Evolutionary conservation across 2,888 invertebrate genomes (phyloP).

Genomic region (Drosophila mayaguana): DNA sequence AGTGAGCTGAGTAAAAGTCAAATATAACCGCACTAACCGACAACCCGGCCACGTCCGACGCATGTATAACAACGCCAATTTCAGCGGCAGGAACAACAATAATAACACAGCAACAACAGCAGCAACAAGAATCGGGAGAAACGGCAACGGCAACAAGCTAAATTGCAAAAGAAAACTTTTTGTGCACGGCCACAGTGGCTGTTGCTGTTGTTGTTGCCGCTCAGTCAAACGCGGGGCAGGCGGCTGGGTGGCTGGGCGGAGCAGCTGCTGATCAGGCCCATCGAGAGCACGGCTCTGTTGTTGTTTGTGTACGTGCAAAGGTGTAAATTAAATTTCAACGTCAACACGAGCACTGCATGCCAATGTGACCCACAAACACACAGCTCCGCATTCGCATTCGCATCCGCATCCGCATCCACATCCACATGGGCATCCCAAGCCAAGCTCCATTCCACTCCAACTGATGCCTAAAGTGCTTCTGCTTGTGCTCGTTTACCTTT

Average conservation of each 20-base stretch:
- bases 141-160: constrained; percentile 65
- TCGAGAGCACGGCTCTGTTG: constrained; percentile 42
- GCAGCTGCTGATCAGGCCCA: constrained; percentile 61
- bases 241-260: background rate
- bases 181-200: constrained; percentile 35
- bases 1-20: constrained; percentile 69
- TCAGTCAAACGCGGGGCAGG: background rate
- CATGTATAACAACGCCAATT: constrained; percentile 60
- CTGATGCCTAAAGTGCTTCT: constrained; percentile 33
- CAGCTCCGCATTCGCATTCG: background rate
- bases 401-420: background rate
- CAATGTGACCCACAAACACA: constrained; percentile 43
- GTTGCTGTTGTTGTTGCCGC: constrained; percentile 20
- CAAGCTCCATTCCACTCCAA: constrained; percentile 8
- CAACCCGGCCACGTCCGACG: constrained; percentile 63
- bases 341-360: constrained; percentile 59
- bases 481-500: constrained; percentile 31
- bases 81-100: constrained; percentile 47
- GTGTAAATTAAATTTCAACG: constrained; percentile 78
- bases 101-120: constrained; percentile 40
- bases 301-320: constrained; percentile 73
- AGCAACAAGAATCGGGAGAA: constrained; percentile 6
- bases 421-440: background rate
- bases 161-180: constrained; percentile 80
- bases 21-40: constrained; percentile 65